Evolutionary conservation across 2,797 vertebrate genomes (phyloP).

Genomic region (Coregonus ussuriensis): DNA sequence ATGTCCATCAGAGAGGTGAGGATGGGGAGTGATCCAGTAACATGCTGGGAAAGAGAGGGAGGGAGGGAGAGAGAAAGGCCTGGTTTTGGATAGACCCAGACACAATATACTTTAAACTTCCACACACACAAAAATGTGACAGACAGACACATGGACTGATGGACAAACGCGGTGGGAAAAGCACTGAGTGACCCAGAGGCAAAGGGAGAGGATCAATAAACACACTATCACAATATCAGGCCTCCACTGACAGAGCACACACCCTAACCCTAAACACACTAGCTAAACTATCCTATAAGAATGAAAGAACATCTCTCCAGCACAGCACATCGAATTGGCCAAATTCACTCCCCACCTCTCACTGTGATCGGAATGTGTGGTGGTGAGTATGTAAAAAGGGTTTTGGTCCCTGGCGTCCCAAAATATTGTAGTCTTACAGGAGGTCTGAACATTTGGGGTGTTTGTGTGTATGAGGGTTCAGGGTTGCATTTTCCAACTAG

Average conservation of each 20-base stretch:
- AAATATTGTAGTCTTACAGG: no score
- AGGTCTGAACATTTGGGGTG: neutral
- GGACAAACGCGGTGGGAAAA: constrained; percentile 38
- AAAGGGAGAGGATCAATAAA: constrained; percentile 45
- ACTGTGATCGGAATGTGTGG: constrained; percentile 16
- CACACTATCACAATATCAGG: constrained; percentile 17
- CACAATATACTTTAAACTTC: constrained; percentile 6
- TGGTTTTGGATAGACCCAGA: constrained; percentile 34
- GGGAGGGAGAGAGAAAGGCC: constrained; percentile 10
- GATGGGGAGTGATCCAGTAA: constrained; percentile 12
- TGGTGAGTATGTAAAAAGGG: neutral
- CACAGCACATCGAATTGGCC: constrained; percentile 36
- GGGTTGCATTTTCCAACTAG: neutral
- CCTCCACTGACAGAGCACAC: neutral
- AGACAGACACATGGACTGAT: neutral
- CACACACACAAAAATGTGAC: constrained; percentile 21
- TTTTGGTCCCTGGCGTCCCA: neutral
- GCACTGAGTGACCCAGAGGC: constrained; percentile 13
- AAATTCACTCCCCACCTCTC: constrained; percentile 23
- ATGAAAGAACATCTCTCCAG: constrained; percentile 31
- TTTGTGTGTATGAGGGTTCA: neutral
- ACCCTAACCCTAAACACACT: neutral
- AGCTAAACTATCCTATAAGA: neutral
- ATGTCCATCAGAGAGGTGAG: constrained; percentile 41
- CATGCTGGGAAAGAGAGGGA: constrained; percentile 11